These are phyloP conservation scores for Drosophila quadrilineata DNA, from an alignment of 1,140 invertebrate genomes.

Conservation along the genomic window DNA sequence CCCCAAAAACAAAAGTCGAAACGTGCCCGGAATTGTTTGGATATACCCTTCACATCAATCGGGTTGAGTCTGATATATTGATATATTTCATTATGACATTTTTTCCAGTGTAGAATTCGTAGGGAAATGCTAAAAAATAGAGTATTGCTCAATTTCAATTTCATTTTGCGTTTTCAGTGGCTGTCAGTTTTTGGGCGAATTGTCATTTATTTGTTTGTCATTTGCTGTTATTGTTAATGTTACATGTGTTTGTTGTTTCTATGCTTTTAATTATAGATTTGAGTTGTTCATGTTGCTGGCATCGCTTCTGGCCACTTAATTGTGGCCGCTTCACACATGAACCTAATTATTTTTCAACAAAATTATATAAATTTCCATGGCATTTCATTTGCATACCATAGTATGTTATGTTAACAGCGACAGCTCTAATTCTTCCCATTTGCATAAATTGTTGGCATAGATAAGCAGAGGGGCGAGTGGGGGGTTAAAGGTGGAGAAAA, in stretches of 20 bases:
- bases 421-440: conserved; percentile 39
- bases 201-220: conserved; percentile 6
- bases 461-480: too few species aligned
- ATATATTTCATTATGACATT: too few species aligned
- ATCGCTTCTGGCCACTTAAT: conserved; percentile 40
- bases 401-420: conserved; percentile 43
- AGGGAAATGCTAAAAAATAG: too few species aligned
- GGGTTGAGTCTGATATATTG: too few species aligned
- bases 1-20: too few species aligned
- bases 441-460: conserved; percentile 35
- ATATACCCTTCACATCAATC: too few species aligned
- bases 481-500: too few species aligned
- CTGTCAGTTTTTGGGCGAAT: not conserved
- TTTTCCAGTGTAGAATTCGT: too few species aligned
- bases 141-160: too few species aligned
- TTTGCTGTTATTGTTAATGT: not conserved
- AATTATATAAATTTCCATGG: conserved; percentile 37
- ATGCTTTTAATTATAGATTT: conserved; percentile 50
- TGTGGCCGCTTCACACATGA: conserved; percentile 40
- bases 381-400: conserved; percentile 49
- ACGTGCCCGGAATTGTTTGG: conserved; percentile 31
- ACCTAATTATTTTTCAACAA: conserved; percentile 32
- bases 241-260: conserved; percentile 2
- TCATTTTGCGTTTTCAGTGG: too few species aligned
- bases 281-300: conserved; percentile 9